A percentile compares a stretch with the other conserved stretches of the same genome.
phyloP scores from a whole-genome alignment of 2,113 vertebrate genomes.

The Ursus arctos region DNA sequence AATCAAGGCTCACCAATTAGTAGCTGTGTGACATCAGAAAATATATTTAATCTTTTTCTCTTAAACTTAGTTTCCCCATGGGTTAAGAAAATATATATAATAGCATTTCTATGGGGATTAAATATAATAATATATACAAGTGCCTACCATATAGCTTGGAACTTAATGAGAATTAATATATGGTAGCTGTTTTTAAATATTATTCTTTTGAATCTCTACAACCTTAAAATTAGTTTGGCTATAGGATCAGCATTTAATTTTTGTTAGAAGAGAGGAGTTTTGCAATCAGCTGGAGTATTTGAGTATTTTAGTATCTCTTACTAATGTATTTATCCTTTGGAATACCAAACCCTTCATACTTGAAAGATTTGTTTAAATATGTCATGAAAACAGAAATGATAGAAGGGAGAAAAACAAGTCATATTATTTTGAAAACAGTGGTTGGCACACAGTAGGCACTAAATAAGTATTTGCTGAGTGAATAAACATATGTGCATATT shows the following conservation, averaged over 20 bases:
- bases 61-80: not conserved
- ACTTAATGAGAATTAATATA: not conserved
- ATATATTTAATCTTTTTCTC: not conserved
- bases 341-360: not conserved
- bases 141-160: not conserved
- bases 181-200: not conserved
- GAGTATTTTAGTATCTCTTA: conserved; percentile 44
- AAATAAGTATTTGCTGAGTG: conserved; percentile 27
- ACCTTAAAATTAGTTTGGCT: not conserved
- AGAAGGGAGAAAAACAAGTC: conserved; percentile 6
- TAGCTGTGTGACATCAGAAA: not conserved
- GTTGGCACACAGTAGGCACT: not conserved
- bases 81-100: not conserved
- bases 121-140: not conserved
- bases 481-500: not conserved
- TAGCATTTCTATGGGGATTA: not conserved
- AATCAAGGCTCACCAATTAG: not conserved
- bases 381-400: not conserved
- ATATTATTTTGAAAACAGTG: conserved; percentile 41
- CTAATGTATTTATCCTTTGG: conserved; percentile 43
- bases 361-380: conserved; percentile 48
- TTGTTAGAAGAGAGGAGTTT: not conserved
- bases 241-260: not conserved
- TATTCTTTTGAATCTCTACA: not conserved
- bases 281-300: conserved; percentile 33